Base-by-base conservation (phyloP, 2,888 invertebrate species). In the Hemicrepidius hirtus region DNA sequence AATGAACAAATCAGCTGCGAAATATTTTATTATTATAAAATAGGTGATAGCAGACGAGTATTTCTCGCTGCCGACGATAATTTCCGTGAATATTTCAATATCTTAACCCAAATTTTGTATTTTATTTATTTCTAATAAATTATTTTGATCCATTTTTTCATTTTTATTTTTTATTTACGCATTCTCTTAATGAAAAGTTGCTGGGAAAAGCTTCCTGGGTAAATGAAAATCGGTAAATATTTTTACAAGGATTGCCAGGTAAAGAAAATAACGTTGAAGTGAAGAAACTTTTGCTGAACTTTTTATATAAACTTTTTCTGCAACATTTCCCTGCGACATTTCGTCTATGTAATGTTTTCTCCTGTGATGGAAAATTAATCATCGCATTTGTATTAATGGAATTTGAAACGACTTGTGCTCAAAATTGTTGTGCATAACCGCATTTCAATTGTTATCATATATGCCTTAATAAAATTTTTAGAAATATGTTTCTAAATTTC, bases 1-100 rank as follows among this genome's bases (percentile, higher is more conserved):
- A 20, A 66, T 41, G 40, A 53, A 66, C 24, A 55, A 57, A 55
- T 37, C 57, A 55, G 53, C 44, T 53, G 32, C 66, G 32, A 71
- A 65, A 66, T 71, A 71, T 71, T 71, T 71, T 71, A 71, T 60
- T 66, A 71, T 57, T 66, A 50, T 71, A 71, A 44, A 60, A 57
- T 71, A 66, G 46, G 71, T 71, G 71, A 67, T 71, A 71, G 62
- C 71, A 67, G 66, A 71, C 64, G 67, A 71, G 66, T 28, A 37
- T 10, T 28, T 16, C 62, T 71, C 66, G 44, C 66, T 71, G 71
- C 67, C 66, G 28, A 71, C 21, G 35, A 67, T 66, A 62, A 53
- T 71, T 68, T 69, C 40, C 35, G 46, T 59, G 49, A 64, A 70
- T 57, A 63, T 44, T 66, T 59, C 44, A 32, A 28, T 32, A 60